Evolutionary conservation across 2,113 vertebrate genomes (phyloP), one percentile per base, ranked within the genome.

Genomic region (Manacus vitellinus): DNA sequence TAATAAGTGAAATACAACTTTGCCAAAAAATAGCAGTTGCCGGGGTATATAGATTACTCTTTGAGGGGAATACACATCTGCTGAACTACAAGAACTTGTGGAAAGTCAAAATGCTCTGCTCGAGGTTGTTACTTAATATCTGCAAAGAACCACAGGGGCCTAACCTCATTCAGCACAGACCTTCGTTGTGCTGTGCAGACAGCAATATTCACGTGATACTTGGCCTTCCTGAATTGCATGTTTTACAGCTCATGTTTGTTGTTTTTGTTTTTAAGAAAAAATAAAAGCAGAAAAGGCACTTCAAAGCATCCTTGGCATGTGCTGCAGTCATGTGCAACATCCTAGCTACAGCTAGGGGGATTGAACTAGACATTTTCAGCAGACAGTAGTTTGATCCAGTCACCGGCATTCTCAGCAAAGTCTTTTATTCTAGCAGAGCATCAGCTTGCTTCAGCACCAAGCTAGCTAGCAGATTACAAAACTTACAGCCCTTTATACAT

Each of bases 281-380:
- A 56, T 31, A 44, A 27, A 43, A 46, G 35, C 35, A 51, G 56
- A 85, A 51, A 87, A 63, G 41, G n/a, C 55, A 78, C 61, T 78
- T 95, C 87, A 95, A 94, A 94, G 88, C 51, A 78, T 46, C 77
- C 44, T 79, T 27, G 35, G 74, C 88, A 79, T 62, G 56, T 84
- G 79, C 83, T 82, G 59, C 39, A 65, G 49, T 76, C 91, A 80
- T 20, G 56, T 91, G 83, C 72, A 8, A 0, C 43, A 49, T 87
- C 65, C 65, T 51, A 33, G 33, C 76, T 89, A 58, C 65, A 78
- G 33, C 70, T 55, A 16, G 4, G n/a, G 65, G 59, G 73, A 80
- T 9, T 51, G 86, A 95, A 71, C 55, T 15, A 77, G 84, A 17
- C 18, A 18, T 70, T 89, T 37, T 81, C 67, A 75, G 63, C 83